Evolutionary conservation across 1,140 invertebrate genomes (phyloP).

Genomic region (Ostrea edulis): DNA sequence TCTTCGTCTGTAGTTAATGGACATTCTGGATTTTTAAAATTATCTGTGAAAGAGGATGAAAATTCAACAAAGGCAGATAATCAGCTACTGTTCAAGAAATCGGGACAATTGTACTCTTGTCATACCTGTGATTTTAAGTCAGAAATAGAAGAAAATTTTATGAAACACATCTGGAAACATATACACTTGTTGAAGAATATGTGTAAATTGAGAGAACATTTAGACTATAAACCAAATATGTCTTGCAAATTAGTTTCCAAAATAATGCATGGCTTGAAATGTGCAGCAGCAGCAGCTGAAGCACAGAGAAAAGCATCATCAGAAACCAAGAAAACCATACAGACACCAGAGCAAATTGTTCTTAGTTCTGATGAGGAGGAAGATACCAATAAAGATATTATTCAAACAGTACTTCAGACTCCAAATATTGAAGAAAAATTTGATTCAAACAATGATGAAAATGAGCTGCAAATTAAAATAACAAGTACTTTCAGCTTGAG

Average conservation of each 20-base stretch:
- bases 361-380: constrained; percentile 51
- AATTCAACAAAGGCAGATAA: constrained; percentile 34
- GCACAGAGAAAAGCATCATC: background rate
- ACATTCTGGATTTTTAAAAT: background rate
- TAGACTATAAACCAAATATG: background rate
- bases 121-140: constrained; percentile 44
- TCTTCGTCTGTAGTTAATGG: background rate
- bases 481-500: constrained; percentile 53
- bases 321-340: constrained; percentile 16
- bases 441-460: constrained; percentile 10
- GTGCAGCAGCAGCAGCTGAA: background rate
- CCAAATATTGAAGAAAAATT: background rate
- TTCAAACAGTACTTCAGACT: background rate
- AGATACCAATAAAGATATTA: background rate
- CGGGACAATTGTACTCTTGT: constrained; percentile 46
- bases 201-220: constrained; percentile 39
- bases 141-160: constrained; percentile 48
- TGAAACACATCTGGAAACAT: constrained; percentile 55
- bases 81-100: constrained; percentile 50
- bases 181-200: constrained; percentile 48
- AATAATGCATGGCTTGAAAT: constrained; percentile 46
- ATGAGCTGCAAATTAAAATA: constrained; percentile 49
- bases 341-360: constrained; percentile 36
- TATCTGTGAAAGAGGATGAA: background rate
- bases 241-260: constrained; percentile 35